phyloP scores from a whole-genome alignment of 2,113 vertebrate genomes.

The Xenotilapia caudafasciata region DNA sequence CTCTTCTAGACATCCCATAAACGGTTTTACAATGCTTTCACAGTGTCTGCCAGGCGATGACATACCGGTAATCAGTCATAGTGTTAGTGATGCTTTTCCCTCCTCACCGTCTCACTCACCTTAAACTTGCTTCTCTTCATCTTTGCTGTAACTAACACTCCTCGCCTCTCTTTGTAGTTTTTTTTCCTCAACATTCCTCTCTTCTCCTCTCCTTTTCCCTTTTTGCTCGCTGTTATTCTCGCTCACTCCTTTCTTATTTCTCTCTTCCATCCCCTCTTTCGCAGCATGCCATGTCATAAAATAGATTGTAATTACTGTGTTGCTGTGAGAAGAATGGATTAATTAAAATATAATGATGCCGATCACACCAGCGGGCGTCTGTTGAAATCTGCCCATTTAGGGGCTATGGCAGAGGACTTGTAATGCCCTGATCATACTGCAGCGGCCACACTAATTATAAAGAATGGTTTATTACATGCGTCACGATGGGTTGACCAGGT shows the following conservation, averaged over 20 bases:
- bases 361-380: conserved; percentile 65
- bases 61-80: conserved; percentile 60
- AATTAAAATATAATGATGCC: conserved; percentile 74
- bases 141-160: not conserved
- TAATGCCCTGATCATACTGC: conserved; percentile 65
- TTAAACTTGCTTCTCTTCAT: not conserved
- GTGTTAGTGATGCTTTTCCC: conserved; percentile 45
- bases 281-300: conserved; percentile 54
- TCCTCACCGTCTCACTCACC: conserved; percentile 38
- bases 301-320: conserved; percentile 69
- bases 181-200: not conserved
- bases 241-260: conserved; percentile 5
- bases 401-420: conserved; percentile 56
- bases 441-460: conserved; percentile 61
- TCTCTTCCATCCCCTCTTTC: conserved; percentile 32
- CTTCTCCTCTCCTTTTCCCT: not conserved
- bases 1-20: conserved; percentile 61
- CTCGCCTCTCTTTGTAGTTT: not conserved
- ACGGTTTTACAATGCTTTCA: conserved; percentile 65
- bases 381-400: conserved; percentile 67
- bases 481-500: conserved; percentile 30
- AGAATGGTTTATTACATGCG: conserved; percentile 59
- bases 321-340: conserved; percentile 69
- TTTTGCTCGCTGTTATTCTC: conserved; percentile 3
- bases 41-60: conserved; percentile 56